phyloP scores from a whole-genome alignment of 1,140 invertebrate species.

The Trachymyrmex cornetzi region DNA sequence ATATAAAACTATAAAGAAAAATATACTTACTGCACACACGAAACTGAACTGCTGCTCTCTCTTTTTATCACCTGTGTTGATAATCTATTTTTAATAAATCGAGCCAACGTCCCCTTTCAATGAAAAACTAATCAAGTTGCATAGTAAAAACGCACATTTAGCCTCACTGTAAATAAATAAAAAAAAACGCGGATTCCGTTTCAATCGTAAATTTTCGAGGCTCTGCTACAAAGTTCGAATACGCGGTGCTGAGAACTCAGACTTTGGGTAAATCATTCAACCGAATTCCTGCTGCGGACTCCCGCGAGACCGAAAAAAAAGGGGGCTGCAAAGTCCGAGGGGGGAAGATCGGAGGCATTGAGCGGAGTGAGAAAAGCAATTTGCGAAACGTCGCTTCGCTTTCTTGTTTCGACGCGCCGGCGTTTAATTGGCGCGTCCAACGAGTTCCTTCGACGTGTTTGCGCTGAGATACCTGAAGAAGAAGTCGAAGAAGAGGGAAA shows the following conservation, averaged over 20 bases:
- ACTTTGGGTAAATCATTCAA: slow-evolving; percentile 49
- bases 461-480: slow-evolving; percentile 51
- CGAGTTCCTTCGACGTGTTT: slow-evolving; percentile 47
- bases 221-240: slow-evolving; percentile 36
- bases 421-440: slow-evolving; percentile 72
- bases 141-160: not conserved
- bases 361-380: slow-evolving; percentile 74
- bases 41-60: not conserved
- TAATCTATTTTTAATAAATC: slow-evolving; percentile 34
- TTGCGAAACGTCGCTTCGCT: slow-evolving; percentile 74
- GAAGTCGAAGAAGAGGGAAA: slow-evolving; percentile 4
- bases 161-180: slow-evolving; percentile 33
- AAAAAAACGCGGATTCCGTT: slow-evolving; percentile 32
- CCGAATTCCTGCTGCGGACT: slow-evolving; percentile 49
- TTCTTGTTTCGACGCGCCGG: slow-evolving; percentile 72
- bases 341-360: slow-evolving; percentile 18
- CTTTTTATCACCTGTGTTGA: not conserved
- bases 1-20: not conserved
- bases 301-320: slow-evolving; percentile 42
- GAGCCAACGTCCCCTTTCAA: not conserved
- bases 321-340: not conserved
- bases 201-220: slow-evolving; percentile 46
- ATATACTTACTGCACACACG: not conserved
- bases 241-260: slow-evolving; percentile 5
- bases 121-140: slow-evolving; percentile 12